A percentile compares a stretch with the other conserved stretches of the same genome.
phyloP scores from a whole-genome alignment of 1,140 invertebrate genomes.

The Cydia splendana region DNA sequence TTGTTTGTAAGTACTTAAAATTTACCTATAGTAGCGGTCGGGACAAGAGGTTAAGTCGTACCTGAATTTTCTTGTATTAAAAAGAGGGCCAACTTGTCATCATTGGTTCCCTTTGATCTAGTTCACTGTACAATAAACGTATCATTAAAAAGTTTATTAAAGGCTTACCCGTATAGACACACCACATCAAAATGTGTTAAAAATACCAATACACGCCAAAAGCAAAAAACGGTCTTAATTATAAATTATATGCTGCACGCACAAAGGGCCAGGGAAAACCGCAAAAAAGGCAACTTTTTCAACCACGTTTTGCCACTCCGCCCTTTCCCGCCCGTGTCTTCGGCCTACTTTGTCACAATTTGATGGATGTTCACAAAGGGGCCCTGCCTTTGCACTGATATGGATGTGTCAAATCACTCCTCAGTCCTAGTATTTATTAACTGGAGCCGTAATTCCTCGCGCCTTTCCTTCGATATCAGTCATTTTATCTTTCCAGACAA shows the following conservation, averaged over 20 bases:
- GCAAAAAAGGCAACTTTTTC: conserved; percentile 26
- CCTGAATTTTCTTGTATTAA: too few relatives aligned
- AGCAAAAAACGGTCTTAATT: neutral
- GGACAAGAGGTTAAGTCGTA: too few relatives aligned
- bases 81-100: too few relatives aligned
- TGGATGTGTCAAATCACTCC: conserved; percentile 29
- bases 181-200: too few relatives aligned
- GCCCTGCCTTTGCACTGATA: conserved; percentile 33
- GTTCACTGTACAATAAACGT: too few relatives aligned
- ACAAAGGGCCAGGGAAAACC: conserved; percentile 7
- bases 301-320: conserved; percentile 21
- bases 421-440: conserved; percentile 27
- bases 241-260: conserved; percentile 9
- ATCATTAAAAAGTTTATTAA: too few relatives aligned
- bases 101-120: too few relatives aligned
- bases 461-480: conserved; percentile 25
- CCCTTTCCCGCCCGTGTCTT: conserved; percentile 11
- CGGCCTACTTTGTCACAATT: conserved; percentile 42
- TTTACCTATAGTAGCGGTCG: too few relatives aligned
- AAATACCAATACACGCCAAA: neutral
- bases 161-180: too few relatives aligned
- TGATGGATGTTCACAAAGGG: conserved; percentile 40
- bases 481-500: conserved; percentile 24
- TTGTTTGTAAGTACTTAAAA: too few relatives aligned
- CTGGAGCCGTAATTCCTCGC: conserved; percentile 21